A percentile compares a stretch with the other conserved stretches of the same genome.
phyloP scores from a whole-genome alignment of 64 coral and sea anemone genomes.

The Pocillopora verrucosa region DNA sequence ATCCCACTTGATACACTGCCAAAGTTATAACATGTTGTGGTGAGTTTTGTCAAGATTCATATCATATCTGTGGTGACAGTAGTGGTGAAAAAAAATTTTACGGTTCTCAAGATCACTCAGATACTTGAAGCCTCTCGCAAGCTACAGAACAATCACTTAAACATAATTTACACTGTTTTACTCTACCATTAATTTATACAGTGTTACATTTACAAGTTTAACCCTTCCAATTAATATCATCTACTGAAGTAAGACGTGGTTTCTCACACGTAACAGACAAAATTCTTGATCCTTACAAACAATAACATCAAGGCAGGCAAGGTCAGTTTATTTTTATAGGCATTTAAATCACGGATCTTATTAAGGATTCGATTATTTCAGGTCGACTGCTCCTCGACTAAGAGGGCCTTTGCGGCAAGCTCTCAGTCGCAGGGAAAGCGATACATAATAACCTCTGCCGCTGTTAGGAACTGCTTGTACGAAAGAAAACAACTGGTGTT shows the following conservation, averaged over 20 bases:
- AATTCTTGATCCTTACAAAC: background rate
- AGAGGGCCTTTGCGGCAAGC: background rate
- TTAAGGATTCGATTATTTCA: background rate
- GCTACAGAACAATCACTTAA: too few species aligned
- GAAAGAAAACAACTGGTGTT: background rate
- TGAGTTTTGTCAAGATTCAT: too few species aligned
- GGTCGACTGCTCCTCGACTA: background rate
- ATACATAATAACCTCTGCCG: background rate
- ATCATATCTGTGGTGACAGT: too few species aligned
- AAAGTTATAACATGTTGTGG: too few species aligned
- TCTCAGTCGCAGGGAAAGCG: background rate
- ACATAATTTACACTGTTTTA: too few species aligned
- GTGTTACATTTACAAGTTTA: too few species aligned
- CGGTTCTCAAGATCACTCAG: background rate
- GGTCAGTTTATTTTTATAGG: background rate
- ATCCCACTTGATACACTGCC: too few species aligned
- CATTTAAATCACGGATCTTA: background rate
- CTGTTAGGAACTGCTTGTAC: background rate
- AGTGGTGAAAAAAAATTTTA: background rate
- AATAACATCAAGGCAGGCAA: background rate
- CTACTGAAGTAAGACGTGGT: too few species aligned
- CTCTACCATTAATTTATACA: too few species aligned
- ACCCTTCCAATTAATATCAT: too few species aligned
- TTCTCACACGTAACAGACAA: too few species aligned
- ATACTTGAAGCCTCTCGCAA: too few species aligned